These are phyloP conservation scores for Rhinopomastus cyanomelas DNA, from an alignment of 2,113 vertebrate species.

Conservation along the genomic window DNA sequence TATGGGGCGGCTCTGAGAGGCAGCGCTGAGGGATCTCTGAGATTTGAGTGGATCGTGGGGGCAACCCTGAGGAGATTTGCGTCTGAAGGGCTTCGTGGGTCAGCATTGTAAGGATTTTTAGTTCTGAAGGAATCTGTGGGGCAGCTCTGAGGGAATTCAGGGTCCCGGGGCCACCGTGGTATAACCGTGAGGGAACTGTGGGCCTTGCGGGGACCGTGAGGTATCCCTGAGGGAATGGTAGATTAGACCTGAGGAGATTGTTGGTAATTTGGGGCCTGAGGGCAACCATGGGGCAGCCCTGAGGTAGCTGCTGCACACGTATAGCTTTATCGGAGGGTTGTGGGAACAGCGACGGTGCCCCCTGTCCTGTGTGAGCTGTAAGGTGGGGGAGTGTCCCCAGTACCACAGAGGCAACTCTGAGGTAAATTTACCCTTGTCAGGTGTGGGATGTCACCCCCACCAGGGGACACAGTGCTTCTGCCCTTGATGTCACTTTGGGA, in stretches of 20 bases:
- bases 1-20: no score
- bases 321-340: no score
- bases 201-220: accelerated
- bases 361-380: no score
- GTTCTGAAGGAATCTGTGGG: not conserved
- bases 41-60: no score
- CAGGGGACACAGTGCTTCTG: accelerated
- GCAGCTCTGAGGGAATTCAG: not conserved
- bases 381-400: no score
- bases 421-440: not conserved
- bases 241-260: no score
- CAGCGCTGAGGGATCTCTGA: not conserved
- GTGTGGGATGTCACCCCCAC: not conserved
- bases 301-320: no score
- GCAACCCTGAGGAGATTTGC: not conserved
- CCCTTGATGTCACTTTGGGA: no score
- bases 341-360: no score
- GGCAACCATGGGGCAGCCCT: not conserved
- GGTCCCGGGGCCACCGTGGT: not conserved
- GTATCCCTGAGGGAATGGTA: not conserved
- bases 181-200: not conserved
- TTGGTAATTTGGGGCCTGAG: not conserved
- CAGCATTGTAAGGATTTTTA: not conserved
- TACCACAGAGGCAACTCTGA: not conserved
- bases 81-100: not conserved